Base-by-base conservation (phyloP, 2,113 vertebrate species). In the Amphiprion ocellaris region DNA sequence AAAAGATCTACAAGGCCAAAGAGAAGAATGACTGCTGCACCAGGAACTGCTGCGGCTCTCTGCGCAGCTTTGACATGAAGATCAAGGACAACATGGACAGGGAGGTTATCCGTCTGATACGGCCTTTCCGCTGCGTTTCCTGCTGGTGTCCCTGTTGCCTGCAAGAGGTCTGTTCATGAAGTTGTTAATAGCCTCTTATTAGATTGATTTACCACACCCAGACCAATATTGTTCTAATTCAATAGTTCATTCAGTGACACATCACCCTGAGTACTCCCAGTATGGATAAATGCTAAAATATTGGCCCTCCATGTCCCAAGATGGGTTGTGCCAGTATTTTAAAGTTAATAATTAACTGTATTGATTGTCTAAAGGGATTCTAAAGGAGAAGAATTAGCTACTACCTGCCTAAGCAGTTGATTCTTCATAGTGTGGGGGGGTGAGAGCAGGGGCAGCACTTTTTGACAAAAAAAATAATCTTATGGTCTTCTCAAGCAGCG, bases 61-160 rank as follows among this genome's bases (percentile, higher is more conserved):
- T 96, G 70, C 95, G 97, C 56, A 97, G 96, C 56, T 96, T 97
- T 16, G 94, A 96, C 75, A 94, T 98, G 89, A 96, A 95, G 46
- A 93, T 98, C 78, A 95, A 95, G 24, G 96, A 98, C 88, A 92
- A 92, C 69, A 33, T 12, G 4, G 96, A 96, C 65, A 88, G 94
- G 0, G 96, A 97, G 80, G 96, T 98, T 91, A 94, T 98, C 65
- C 96, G 94, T 6, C 89, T 97, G 33, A 87, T 97, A 9, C 93
- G 97, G 4, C 96, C 97, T 5, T 95, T 92, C 64, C 96, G 95
- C 77, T 98, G 97, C 28, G 95, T 92, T 49, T 96, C 95, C 84
- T 94, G 96, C 92, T 96, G 96, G 91, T 98, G 93, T n/a, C 96
- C 97, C 28, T 97, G 97, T 80, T 97, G 91, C 84, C 81, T 97